Evolutionary conservation across 2,797 vertebrate species (phyloP), one percentile per base, ranked within the genome.

Genomic region (Centropyge bicolor): DNA sequence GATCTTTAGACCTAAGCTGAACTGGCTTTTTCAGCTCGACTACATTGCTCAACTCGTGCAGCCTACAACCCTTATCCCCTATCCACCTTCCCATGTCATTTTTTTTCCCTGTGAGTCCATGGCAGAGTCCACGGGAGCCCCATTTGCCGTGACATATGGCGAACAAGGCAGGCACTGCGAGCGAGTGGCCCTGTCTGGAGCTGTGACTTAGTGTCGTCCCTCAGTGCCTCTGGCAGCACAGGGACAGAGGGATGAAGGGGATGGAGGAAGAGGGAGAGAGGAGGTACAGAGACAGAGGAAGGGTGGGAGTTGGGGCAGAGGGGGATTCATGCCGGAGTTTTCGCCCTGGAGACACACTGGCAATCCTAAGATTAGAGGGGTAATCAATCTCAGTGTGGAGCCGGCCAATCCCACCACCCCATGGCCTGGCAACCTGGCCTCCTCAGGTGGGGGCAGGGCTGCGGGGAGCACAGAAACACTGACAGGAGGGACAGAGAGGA

Each of bases 191-290:
- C 92, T 95, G 94, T 95, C 95, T 95, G 84, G 70, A 87, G 84
- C 83, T 75, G 86, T 94, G 93, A 92, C 95, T 95, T 95, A 94
- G 93, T 95, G 92, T 93, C 94, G 92, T 95, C 92, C 93, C 91
- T 91, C 88, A 86, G 86, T 78, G 94, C 92, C 88, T 93, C 87
- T 89, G 93, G 91, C 92, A 92, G 88, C 88, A 74, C 82, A 91
- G 92, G 92, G 91, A 93, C 91, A 88, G 89, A 92, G 93, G 89
- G 89, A 93, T 92, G 93, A 93, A 93, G 89, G 77, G 78, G 90
- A 89, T 85, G 89, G 92, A 90, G 86, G 82, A 82, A 80, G 76
- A 86, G 88, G 76, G 78, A 88, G 77, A 89, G 86, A 86, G 80
- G 80, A 88, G 86, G 81, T 65, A 77, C 80, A 81, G 84, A 88